Conservation (phyloP, 2,888 invertebrate species). For the Ommatoiulus sabulosus region DNA sequence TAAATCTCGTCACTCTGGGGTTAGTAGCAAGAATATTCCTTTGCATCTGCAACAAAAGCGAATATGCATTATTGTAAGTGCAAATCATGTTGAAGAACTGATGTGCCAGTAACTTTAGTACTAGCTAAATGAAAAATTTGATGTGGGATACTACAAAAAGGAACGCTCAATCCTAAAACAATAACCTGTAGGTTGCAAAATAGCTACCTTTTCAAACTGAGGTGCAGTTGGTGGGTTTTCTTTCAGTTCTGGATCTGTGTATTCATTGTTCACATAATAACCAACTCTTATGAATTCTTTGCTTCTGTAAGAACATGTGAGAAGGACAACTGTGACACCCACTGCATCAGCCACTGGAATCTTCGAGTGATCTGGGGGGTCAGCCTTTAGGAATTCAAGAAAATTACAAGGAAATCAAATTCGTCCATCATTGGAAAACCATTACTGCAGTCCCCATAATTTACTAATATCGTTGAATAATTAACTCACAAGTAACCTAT, state of each 20-base stretch:
- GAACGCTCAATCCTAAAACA: too few relatives aligned
- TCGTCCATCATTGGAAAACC: too few relatives aligned
- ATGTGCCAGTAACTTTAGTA: too few relatives aligned
- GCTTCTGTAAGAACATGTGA: conserved; percentile 92
- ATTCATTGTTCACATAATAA: conserved; percentile 98
- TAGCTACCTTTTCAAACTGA: conserved; percentile 86
- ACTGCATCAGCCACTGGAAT: conserved; percentile 97
- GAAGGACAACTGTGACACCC: conserved; percentile 96
- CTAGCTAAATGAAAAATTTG: too few relatives aligned
- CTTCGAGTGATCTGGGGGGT: conserved; percentile 91
- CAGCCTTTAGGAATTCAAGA: conserved; percentile 67
- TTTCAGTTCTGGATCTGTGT: conserved; percentile 88
- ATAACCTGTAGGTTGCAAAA: neutral
- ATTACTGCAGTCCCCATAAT: too few relatives aligned
- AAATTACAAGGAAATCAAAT: too few relatives aligned
- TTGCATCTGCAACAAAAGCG: conserved; percentile 70
- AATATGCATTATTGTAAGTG: neutral
- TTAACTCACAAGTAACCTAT: too few relatives aligned
- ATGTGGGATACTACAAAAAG: too few relatives aligned
- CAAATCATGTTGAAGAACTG: neutral
- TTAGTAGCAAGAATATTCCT: conserved; percentile 88
- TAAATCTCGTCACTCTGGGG: conserved; percentile 95
- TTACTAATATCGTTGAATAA: too few relatives aligned
- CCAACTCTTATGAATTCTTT: conserved; percentile 98
- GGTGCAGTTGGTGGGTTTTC: conserved; percentile 96